Evolutionary conservation across 2,888 invertebrate species (phyloP), one percentile per base, ranked within the genome.

Genomic region (Scrobipalpa costella): DNA sequence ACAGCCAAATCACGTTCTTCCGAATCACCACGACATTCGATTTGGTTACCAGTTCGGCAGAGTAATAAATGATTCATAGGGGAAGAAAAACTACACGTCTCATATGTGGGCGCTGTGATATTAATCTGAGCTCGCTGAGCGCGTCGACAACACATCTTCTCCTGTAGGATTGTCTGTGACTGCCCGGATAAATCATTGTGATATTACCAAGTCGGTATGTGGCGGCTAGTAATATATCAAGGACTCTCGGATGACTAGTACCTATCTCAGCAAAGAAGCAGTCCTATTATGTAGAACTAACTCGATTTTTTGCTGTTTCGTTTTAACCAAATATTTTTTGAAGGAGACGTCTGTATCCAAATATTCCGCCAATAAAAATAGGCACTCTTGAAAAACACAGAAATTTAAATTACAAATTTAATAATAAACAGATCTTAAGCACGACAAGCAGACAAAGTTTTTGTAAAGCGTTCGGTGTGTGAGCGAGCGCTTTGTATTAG

Each of bases 401-500:
- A 19, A 49, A 27, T 17, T 11, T 3, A 19, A 47, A 49, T 49
- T 49, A 11, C 19, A 21, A 49, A 19, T 49, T 19, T 9, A 49
- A 21, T 19, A n/a, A 17, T 49, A 49, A 55, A n/a, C 52, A 21
- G 33, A 55, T 55, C n/a, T 55, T 7, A 55, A 27, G 52, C 52
- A 7, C 27, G n/a, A 17, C 34, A 8, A 36, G 21, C 73, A 78
- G 79, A 81, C 80, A 83, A 84, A 83, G 82, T 85, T 85, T 84
- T 84, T 84, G 77, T 77, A 81, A 77, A 83, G 78, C 80, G 76
- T 75, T 78, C 75, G 75, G 81, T 77, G 78, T 84, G 78, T 82
- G 81, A 84, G 78, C 79, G 77, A 80, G 75, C 74, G 84, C 86
- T 87, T 87, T 88, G 88, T 86, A 81, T 84, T 79, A 84, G 78